Evolutionary conservation across 2,797 vertebrate species (phyloP), one percentile per base, ranked within the genome.

Genomic region (Neosilurus hyrtlii): DNA sequence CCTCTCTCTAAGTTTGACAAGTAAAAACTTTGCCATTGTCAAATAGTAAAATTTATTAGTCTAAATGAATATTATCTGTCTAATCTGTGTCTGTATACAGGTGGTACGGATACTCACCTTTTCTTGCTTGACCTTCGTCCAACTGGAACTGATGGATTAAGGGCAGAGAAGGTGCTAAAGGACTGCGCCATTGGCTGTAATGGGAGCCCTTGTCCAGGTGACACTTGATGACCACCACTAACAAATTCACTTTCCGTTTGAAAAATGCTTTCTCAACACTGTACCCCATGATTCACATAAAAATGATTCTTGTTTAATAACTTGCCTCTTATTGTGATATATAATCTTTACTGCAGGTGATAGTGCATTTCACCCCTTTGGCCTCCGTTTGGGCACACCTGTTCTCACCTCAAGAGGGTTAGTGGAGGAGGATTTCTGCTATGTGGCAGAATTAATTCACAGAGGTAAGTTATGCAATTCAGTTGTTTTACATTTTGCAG

Each of bases 171-270:
- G 82, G 96, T 99, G 77, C 93, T 99, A 85, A 97, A 99, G 90
- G 93, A 96, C 68, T 98, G 97, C 85, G 94, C 96, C 75, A 95
- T 99, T 0, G 96, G 97, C 67, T 99, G 98, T 90, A 99, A 98
- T 90, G 99, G 98, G 90, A 99, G 98, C 91, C 97, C 96, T 0
- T 99, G 97, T 59, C 97, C 97, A 75, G 97, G 97, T 99, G 88
- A 91, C 91, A 57, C 43, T 24, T 72, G 0, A 52, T 52, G 5
- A 52, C 6, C 0, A 49, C 3, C 67, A 4, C 35, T 70, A 49
- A 43, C 9, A 7, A 2, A 51, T 71, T 0, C 30, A 59, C n/a
- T 57, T 81, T 0, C 37, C 11, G 10, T n/a, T n/a, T 12, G 12
- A 5, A 15, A 14, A 74, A 4, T n/a, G 20, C 16, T 43, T 16